Base-by-base conservation (phyloP, 1,140 invertebrate species). In the Nymphalis io region DNA sequence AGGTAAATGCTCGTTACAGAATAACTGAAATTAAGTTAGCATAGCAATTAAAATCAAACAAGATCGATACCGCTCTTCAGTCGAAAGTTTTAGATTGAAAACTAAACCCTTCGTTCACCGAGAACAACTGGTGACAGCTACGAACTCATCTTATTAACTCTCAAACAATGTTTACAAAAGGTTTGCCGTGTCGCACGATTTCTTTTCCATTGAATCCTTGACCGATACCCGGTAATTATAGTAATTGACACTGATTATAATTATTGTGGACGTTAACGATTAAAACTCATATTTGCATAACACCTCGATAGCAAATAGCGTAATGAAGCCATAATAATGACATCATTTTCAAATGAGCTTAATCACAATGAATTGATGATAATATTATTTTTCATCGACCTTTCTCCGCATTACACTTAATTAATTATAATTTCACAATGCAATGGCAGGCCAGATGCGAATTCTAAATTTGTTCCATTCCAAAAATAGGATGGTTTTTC, bases 111-210 rank as follows among this genome's bases (percentile, higher is more conserved):
- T 67, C 64, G 55, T 40, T 59, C 53, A 51, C 40, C 60, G 46
- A 16, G 20, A 58, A 59, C 55, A 59, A 66, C 63, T 57, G 18
- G 21, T 15, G 48, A 27, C 16, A 12, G 39, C 38, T 57, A 13
- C 53, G 27, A 62, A 6, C n/a, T 68, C 42, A 51, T 60, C 62
- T 69, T 62, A 65, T 69, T 73, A 72, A 69, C 55, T 71, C 51
- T 67, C 53, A 67, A 72, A 70, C 67, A 61, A 68, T 62, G 40
- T 64, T 60, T 53, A 68, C 48, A 3, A 27, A 27, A 55, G 48
- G 44, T 69, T 76, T 75, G 77, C 78, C 79, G 79, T 84, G 79
- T 75, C 70, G 67, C 82, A 84, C 82, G 78, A 81, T 78, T 70
- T 60, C 65, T 57, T 79, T 79, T 76, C 72, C 78, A 82, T 84